Base-by-base conservation (phyloP, 2,888 invertebrate species). In the Cephalotes varians region DNA sequence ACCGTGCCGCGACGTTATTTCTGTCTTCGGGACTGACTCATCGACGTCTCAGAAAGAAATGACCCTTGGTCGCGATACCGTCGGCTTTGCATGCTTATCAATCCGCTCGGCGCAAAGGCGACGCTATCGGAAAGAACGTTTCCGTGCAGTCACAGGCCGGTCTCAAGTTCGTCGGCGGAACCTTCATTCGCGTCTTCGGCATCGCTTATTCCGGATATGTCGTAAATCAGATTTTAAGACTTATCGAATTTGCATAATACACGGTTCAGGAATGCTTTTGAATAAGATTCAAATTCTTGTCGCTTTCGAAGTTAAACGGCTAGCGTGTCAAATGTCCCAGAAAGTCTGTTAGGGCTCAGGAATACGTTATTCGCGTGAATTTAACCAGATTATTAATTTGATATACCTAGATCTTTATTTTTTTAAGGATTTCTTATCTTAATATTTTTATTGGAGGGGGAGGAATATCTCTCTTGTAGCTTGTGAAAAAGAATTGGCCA, bases 1-100 rank as follows among this genome's bases (percentile, higher is more conserved):
- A 73, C 28, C 21, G 64, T n/a, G 73, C 31, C 21, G 25, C 21
- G 34, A 10, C 69, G 77, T 79, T 79, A 79, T 79, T 79, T 79
- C 77, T 79, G 73, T 71, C 77, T 79, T 79, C 21, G 34, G 31
- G 44, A 79, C 77, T 79, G 67, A 84, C 71, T 84, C 74, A 65
- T 58, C 79, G 72, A 51, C 54, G 49, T 72, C 73, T 65, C 67
- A 65, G 58, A 79, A 82, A 65, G 67, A 80, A 79, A 65, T 67
- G 56, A 67, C 64, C 80, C 82, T 80, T 77, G 79, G 47, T 44
- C 82, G 64, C 80, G 82, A 82, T 80, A 82, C 64, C 64, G 25
- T 34, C n/a, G 79, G 37, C 34, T 65, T 77, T 82, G 56, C 77
- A 79, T 71, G 77, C 56, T 79, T 79, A 79, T 79, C 77, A 79